phyloP scores from a whole-genome alignment of 2,797 vertebrate genomes.

The Chelon auratus region DNA sequence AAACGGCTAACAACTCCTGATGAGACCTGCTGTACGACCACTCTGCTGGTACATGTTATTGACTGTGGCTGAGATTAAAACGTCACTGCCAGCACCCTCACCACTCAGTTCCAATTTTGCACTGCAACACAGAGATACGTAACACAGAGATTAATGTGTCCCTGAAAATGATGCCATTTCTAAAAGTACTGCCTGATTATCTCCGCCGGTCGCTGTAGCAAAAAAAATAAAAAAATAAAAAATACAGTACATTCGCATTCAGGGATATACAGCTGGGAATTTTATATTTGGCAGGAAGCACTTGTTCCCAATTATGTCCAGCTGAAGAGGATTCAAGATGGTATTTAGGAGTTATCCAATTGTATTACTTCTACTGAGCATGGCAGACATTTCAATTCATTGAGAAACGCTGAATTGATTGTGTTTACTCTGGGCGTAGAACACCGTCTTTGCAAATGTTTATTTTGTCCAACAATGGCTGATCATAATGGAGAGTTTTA shows the following conservation, averaged over 20 bases:
- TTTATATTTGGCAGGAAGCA: slow-evolving; percentile 21
- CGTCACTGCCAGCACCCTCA: slow-evolving; percentile 20
- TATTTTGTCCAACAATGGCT: background rate
- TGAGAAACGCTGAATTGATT: background rate
- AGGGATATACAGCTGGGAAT: background rate
- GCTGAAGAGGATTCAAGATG: slow-evolving; percentile 18
- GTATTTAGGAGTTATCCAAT: slow-evolving; percentile 16
- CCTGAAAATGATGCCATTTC: slow-evolving; percentile 30
- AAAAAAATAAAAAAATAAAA: slow-evolving; percentile 1
- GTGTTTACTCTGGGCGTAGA: background rate
- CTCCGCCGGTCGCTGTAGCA: slow-evolving; percentile 4
- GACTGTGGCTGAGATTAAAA: slow-evolving; percentile 48
- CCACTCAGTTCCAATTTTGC: slow-evolving; percentile 49
- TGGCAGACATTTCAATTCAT: background rate
- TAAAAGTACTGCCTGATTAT: slow-evolving; percentile 39
- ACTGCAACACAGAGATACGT: background rate
- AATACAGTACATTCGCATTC: background rate
- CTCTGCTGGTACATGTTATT: slow-evolving; percentile 29
- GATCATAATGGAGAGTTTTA: background rate
- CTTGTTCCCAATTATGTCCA: slow-evolving; percentile 17
- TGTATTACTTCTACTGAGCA: background rate
- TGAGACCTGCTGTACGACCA: slow-evolving; percentile 4
- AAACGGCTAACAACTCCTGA: background rate
- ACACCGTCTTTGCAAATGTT: background rate
- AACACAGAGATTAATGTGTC: slow-evolving; percentile 18